These are phyloP conservation scores for Subacronicta megacephala DNA, from an alignment of 2,888 invertebrate genomes.

Conservation along the genomic window DNA sequence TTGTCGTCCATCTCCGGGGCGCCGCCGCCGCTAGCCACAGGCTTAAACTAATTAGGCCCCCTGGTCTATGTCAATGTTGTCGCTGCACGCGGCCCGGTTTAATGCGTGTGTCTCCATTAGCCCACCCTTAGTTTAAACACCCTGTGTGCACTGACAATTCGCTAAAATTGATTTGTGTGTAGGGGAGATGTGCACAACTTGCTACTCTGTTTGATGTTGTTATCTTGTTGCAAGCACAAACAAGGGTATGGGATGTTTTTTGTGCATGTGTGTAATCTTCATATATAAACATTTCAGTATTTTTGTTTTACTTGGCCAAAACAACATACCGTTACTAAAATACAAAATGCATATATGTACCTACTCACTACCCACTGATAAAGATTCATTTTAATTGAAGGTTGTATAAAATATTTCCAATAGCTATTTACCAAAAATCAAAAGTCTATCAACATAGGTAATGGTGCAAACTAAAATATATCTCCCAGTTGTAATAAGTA, in stretches of 20 bases:
- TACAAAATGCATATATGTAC: no score
- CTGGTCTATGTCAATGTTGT: conserved; percentile 85
- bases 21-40: conserved; percentile 70
- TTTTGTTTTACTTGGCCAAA: neutral
- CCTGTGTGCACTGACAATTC: conserved; percentile 80
- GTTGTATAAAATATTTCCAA: no score
- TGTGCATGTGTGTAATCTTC: neutral
- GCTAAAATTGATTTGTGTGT: conserved; percentile 87
- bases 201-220: conserved; percentile 50
- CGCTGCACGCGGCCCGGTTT: conserved; percentile 84
- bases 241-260: conserved; percentile 39
- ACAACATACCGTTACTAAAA: neutral
- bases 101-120: conserved; percentile 89
- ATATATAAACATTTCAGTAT: conserved; percentile 14
- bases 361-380: no score
- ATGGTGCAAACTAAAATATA: no score
- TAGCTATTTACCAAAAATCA: no score
- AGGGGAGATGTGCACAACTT: conserved; percentile 56
- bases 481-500: no score
- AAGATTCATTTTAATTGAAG: no score
- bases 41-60: conserved; percentile 89
- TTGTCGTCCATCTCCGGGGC: conserved; percentile 67
- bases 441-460: no score
- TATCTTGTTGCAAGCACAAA: conserved; percentile 48
- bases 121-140: conserved; percentile 84